Base-by-base conservation (phyloP, 2,113 vertebrate species). In the Gorsachius goisagi region DNA sequence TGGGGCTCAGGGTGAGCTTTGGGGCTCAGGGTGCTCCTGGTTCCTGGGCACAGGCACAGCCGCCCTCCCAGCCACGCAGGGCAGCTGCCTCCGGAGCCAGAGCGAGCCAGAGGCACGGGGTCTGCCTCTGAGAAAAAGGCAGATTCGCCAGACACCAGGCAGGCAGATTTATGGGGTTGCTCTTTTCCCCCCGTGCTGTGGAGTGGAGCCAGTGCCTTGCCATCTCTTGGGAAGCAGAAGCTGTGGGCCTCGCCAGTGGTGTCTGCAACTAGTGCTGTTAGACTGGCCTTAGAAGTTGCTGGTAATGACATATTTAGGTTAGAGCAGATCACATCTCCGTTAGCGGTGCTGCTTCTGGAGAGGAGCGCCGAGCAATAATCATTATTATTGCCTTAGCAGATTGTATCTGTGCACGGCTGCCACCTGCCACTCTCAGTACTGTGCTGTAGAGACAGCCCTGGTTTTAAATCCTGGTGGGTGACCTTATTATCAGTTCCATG, bases 341-440 rank as follows among this genome's bases (percentile, higher is more conserved):
- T 90, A 94, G 60, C 52, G 63, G 28, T 84, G 79, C 88, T 63
- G 59, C 60, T 96, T 95, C 92, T 91, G 64, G 55, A 88, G 64
- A 71, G 55, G 71, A 85, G 35, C 7, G 0, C 58, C 0, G 14
- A 88, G 63, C 19, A 89, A 39, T 88, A 47, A 95, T 96, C 67
- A 90, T 80, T 80, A 91, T 85, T 90, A 94, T 59, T 94, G 75
- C 79, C 78, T 93, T 84, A 96, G 52, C 76, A 91, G 82, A 92
- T 83, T 91, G 47, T 74, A 50, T 86, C 85, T 90, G 68, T 84
- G 59, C n/a, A 22, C 4, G 4, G 55, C 85, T 92, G 82, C 90
- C 79, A 86, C 88, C 95, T 95, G 82, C 75, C 85, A 67, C 68
- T 94, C 50, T 84, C 62, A 55, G 9, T 37, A 30, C 59, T 41